Conservation (phyloP, 2,113 vertebrate genomes). For the Budorcas taxicolor region DNA sequence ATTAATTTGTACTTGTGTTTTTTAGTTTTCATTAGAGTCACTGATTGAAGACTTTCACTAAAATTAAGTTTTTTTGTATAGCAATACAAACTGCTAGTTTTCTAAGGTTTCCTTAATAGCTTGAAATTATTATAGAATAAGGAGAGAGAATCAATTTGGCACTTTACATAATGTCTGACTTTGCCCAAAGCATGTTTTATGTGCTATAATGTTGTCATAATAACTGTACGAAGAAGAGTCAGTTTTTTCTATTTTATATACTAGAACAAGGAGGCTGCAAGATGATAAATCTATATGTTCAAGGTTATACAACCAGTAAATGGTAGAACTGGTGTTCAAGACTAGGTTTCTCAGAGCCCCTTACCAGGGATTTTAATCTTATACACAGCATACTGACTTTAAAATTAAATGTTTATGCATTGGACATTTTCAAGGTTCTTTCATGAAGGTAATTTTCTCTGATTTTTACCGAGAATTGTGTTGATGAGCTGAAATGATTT, state of each 20-base stretch:
- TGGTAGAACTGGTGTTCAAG: not conserved
- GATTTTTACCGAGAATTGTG: not conserved
- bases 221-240: not conserved
- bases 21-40: not conserved
- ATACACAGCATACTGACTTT: not conserved
- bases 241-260: not conserved
- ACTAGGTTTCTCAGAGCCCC: not conserved
- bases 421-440: conserved; percentile 3
- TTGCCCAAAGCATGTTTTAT: not conserved
- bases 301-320: not conserved
- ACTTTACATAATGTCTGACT: not conserved
- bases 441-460: not conserved
- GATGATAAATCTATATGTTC: not conserved
- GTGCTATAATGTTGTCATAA: not conserved
- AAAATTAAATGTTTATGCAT: not conserved
- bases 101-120: not conserved
- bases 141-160: not conserved
- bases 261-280: not conserved
- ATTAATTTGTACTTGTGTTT: not conserved
- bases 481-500: conserved; percentile 13
- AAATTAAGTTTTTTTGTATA: conserved; percentile 24
- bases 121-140: not conserved
- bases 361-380: not conserved
- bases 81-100: not conserved
- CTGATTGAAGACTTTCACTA: not conserved